Conservation (phyloP, 2,888 invertebrate species). For the Timema cristinae region DNA sequence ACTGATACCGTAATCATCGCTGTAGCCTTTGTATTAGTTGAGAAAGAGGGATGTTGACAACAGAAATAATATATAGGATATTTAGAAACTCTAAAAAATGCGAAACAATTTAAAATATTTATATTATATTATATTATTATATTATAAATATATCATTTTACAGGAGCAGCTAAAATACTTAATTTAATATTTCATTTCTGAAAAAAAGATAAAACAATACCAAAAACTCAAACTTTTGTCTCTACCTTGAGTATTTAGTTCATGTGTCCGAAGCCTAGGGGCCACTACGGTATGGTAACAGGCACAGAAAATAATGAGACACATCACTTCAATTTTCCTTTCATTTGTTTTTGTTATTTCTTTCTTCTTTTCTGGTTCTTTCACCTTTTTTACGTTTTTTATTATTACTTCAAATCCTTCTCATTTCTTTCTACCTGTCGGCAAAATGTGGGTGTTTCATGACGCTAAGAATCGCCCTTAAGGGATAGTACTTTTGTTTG, state of each 20-base stretch:
- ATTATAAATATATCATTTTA: too few species aligned
- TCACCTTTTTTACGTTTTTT: constrained; percentile 18
- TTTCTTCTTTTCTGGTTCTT: constrained; percentile 7
- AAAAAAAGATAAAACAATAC: too few species aligned
- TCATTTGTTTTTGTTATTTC: constrained; percentile 21
- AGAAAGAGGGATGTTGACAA: too few species aligned
- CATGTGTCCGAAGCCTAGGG: constrained; percentile 20
- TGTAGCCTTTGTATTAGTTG: too few species aligned
- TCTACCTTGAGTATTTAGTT: constrained; percentile 21
- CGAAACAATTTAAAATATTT: too few species aligned
- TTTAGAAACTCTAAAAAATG: too few species aligned
- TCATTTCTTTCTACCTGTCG: constrained; percentile 16
- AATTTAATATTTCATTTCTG: too few species aligned
- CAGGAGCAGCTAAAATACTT: too few species aligned
- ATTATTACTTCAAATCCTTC: constrained; percentile 18
- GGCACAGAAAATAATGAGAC: constrained; percentile 28
- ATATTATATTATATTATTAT: too few species aligned
- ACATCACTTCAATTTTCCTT: constrained; percentile 29
- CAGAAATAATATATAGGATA: too few species aligned
- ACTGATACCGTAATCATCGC: too few species aligned
- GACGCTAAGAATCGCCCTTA: constrained; percentile 18
- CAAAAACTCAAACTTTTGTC: constrained; percentile 13
- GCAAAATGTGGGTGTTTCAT: constrained; percentile 20
- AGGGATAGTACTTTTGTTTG: not conserved
- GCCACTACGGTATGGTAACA: constrained; percentile 9